phyloP scores from a whole-genome alignment of 2,113 vertebrate genomes.

The Rousettus leschenaultii region DNA sequence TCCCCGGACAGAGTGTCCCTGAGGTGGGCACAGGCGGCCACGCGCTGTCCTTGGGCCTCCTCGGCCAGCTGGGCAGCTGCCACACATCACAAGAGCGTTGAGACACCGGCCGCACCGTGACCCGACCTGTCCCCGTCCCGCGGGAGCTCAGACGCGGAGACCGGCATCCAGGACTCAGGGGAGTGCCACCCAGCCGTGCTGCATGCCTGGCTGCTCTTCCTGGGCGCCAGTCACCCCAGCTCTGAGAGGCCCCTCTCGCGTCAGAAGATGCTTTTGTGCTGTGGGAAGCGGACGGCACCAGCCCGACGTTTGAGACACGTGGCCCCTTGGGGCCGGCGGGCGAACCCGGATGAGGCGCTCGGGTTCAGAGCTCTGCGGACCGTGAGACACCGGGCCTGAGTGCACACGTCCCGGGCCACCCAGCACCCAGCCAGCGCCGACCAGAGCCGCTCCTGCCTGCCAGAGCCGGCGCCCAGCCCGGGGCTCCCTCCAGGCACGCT shows the following conservation, averaged over 20 bases:
- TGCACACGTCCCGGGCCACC: too few species aligned
- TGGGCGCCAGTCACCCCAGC: not conserved
- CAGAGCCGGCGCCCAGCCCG: too few species aligned
- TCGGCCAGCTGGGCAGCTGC: not conserved
- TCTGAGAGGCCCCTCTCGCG: constrained; percentile 63
- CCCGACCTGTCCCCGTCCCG: too few species aligned
- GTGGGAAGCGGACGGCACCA: constrained; percentile 53
- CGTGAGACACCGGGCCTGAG: too few species aligned
- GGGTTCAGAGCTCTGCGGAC: constrained; percentile 18
- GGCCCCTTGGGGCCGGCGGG: too few species aligned
- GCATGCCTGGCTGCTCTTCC: not conserved
- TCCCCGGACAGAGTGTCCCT: not conserved
- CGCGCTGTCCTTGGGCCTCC: not conserved
- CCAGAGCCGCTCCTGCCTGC: too few species aligned
- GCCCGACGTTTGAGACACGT: constrained; percentile 59
- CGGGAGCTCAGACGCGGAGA: accelerated
- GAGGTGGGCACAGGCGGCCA: too few species aligned
- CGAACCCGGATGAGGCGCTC: constrained; percentile 44
- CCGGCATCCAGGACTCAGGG: constrained; percentile 45
- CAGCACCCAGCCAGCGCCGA: too few species aligned
- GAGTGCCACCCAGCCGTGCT: not conserved
- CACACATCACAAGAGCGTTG: not conserved
- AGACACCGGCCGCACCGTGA: not conserved
- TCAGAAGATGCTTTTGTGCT: constrained; percentile 60
- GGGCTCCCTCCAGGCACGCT: too few species aligned